Conservation (phyloP, 2,888 invertebrate genomes). For the Euspilapteryx auroguttella region DNA sequence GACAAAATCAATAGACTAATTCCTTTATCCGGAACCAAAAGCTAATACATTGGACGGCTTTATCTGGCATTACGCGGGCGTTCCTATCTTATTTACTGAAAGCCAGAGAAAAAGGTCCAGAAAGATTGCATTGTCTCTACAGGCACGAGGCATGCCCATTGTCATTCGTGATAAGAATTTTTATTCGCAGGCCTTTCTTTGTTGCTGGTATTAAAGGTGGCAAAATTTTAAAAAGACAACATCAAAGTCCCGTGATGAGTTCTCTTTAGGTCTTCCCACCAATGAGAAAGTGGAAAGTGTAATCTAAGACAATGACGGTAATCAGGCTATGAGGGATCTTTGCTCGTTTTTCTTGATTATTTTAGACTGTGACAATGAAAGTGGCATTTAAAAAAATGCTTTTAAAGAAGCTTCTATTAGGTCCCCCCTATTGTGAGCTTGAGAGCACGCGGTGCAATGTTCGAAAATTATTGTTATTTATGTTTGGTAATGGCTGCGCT, state of each 20-base stretch:
- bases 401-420: too few species aligned
- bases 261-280: constrained; percentile 17
- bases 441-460: too few species aligned
- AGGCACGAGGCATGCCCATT: constrained; percentile 8
- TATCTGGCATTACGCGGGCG: constrained; percentile 4
- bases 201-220: constrained; percentile 18
- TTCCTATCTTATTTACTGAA: constrained; percentile 3
- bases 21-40: constrained; percentile 7
- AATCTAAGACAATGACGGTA: constrained; percentile 22
- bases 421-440: too few species aligned
- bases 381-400: too few species aligned
- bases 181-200: constrained; percentile 15
- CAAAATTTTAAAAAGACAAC: constrained; percentile 19
- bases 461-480: too few species aligned
- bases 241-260: constrained; percentile 21
- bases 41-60: constrained; percentile 6
- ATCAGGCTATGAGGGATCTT: constrained; percentile 1
- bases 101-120: constrained; percentile 4
- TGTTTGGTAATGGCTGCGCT: too few species aligned
- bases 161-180: constrained; percentile 23
- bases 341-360: too few species aligned
- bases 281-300: constrained; percentile 15
- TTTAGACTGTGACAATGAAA: too few species aligned
- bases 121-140: constrained; percentile 11
- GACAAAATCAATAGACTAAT: constrained; percentile 13